phyloP scores from a whole-genome alignment of 1,140 invertebrate genomes.

The Ephestia elutella region DNA sequence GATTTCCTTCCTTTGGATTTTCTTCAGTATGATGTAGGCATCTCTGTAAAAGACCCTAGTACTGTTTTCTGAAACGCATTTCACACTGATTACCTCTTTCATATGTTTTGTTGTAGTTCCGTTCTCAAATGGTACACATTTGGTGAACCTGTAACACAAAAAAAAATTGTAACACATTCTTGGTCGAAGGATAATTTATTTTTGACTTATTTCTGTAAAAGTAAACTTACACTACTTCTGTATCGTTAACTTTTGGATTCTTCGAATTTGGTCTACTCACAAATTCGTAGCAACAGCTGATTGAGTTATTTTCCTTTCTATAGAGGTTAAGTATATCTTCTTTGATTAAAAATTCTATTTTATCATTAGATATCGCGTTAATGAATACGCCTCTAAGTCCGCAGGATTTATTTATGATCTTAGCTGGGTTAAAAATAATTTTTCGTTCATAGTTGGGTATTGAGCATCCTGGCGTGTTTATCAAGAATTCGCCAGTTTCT shows the following conservation, averaged over 20 bases:
- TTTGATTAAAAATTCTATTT: slow-evolving; percentile 34
- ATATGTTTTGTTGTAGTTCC: slow-evolving; percentile 24
- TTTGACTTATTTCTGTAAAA: background rate
- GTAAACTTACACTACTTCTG: background rate
- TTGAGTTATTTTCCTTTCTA: slow-evolving; percentile 20
- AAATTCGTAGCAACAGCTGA: slow-evolving; percentile 40
- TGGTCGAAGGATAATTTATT: too few species aligned
- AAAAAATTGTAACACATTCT: too few species aligned
- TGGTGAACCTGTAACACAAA: background rate
- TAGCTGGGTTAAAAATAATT: slow-evolving; percentile 28
- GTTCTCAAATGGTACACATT: slow-evolving; percentile 30
- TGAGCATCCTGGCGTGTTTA: slow-evolving; percentile 51
- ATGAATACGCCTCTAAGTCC: slow-evolving; percentile 33
- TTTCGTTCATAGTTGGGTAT: slow-evolving; percentile 53
- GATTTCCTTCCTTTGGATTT: slow-evolving; percentile 13
- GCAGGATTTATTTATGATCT: slow-evolving; percentile 23
- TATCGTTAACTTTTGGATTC: background rate
- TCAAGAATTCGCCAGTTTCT: slow-evolving; percentile 37
- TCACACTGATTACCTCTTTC: slow-evolving; percentile 41
- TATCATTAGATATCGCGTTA: slow-evolving; percentile 24
- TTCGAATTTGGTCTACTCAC: background rate
- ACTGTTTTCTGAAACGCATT: slow-evolving; percentile 26
- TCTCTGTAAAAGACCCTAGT: slow-evolving; percentile 38
- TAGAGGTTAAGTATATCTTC: slow-evolving; percentile 27
- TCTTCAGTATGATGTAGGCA: slow-evolving; percentile 41